These are phyloP conservation scores for Loris lydekkerianus DNA, from an alignment of 2,797 vertebrate genomes.

Conservation along the genomic window DNA sequence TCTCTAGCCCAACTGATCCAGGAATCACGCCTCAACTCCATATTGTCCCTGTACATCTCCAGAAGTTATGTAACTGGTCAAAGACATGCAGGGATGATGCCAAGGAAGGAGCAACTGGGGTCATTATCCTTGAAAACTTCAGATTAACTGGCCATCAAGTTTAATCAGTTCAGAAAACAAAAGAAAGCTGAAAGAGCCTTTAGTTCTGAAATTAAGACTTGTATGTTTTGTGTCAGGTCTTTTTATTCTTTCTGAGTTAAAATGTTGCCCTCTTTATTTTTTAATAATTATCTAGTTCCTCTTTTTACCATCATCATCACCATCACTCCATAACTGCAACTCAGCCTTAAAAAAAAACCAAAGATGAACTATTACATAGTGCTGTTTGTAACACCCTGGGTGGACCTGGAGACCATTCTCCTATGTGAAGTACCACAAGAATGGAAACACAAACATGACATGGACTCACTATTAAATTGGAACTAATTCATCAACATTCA, in stretches of 20 bases:
- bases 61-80: neutral
- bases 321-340: neutral
- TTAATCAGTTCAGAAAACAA: neutral
- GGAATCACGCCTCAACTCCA: neutral
- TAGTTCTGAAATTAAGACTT: neutral
- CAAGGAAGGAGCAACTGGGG: neutral
- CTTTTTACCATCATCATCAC: neutral
- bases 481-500: no score
- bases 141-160: neutral
- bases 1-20: neutral
- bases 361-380: no score
- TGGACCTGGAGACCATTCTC: no score
- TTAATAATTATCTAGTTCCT: neutral
- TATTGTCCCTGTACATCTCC: fast-evolving
- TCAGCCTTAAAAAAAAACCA: no score
- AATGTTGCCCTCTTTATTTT: neutral
- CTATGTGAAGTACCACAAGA: no score
- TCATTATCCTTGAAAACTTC: neutral
- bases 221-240: neutral
- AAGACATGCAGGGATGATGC: neutral
- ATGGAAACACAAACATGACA: no score
- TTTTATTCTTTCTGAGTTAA: neutral
- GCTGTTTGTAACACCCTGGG: no score
- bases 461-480: no score
- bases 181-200: neutral